Conservation (phyloP, 1,140 invertebrate genomes). For the Conus ventricosus region DNA sequence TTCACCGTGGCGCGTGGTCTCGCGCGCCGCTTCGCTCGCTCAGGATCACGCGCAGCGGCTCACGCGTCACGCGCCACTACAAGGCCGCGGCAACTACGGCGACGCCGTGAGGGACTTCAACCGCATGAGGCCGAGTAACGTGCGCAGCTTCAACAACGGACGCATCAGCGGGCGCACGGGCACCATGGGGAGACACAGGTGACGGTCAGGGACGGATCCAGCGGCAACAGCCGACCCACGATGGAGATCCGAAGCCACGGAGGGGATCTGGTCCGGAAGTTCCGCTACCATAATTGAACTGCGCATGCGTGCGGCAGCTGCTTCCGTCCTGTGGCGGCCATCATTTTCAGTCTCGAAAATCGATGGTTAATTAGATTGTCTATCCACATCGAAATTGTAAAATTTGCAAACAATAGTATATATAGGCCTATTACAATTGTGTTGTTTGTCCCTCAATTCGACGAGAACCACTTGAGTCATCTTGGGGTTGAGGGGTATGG, state of each 20-base stretch:
- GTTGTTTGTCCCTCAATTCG: too few relatives aligned
- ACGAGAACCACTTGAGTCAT: too few relatives aligned
- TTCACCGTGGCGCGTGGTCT: slow-evolving; percentile 15
- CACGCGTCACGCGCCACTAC: slow-evolving; percentile 38
- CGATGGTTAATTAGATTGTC: too few relatives aligned
- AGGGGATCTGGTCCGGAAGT: slow-evolving; percentile 39
- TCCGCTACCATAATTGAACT: slow-evolving; percentile 33
- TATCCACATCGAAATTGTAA: too few relatives aligned
- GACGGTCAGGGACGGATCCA: slow-evolving; percentile 36
- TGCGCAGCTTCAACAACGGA: slow-evolving; percentile 4
- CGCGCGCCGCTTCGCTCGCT: slow-evolving; percentile 6
- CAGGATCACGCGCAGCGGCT: slow-evolving; percentile 27
- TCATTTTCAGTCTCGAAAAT: too few relatives aligned
- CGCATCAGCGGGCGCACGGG: slow-evolving; percentile 33
- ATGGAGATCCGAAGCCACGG: slow-evolving; percentile 38
- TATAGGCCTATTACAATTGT: too few relatives aligned
- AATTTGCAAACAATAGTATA: too few relatives aligned
- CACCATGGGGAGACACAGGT: slow-evolving; percentile 32
- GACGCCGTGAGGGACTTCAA: slow-evolving; percentile 43
- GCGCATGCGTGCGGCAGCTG: neutral
- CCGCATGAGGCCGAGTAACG: slow-evolving; percentile 9
- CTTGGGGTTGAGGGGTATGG: too few relatives aligned
- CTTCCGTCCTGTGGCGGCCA: too few relatives aligned
- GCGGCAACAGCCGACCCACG: slow-evolving; percentile 36
- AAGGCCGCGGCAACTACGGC: slow-evolving; percentile 30